These are phyloP conservation scores for Eristalis arbustorum DNA, from an alignment of 2,888 invertebrate species.

Conservation along the genomic window DNA sequence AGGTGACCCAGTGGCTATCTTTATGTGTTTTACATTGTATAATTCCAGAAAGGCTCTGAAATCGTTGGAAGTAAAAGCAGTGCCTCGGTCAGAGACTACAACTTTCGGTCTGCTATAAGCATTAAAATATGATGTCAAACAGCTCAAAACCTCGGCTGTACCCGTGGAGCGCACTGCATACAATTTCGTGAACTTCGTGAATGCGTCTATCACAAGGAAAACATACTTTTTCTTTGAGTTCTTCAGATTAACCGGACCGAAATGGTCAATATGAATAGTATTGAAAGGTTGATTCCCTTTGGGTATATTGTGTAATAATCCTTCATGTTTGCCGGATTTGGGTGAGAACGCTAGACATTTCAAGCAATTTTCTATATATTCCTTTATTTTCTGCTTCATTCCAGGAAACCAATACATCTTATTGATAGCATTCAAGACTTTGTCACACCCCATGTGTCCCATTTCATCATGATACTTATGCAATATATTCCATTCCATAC, in stretches of 20 bases:
- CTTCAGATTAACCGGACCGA: background rate
- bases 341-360: constrained; percentile 27
- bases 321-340: background rate
- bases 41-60: background rate
- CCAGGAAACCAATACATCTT: constrained; percentile 43
- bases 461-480: no score
- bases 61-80: constrained; percentile 17
- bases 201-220: constrained; percentile 5
- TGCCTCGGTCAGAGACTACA: background rate
- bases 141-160: no score
- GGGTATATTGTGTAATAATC: no score
- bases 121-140: no score
- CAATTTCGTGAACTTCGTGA: constrained; percentile 12
- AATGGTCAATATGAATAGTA: no score
- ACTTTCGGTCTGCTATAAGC: no score
- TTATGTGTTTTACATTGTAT: no score
- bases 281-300: no score
- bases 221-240: background rate
- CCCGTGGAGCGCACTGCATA: background rate
- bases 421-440: background rate
- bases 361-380: constrained; percentile 28
- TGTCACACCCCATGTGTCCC: no score
- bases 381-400: background rate
- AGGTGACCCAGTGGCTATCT: no score
- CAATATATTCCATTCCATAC: no score